phyloP scores from a whole-genome alignment of 2,113 vertebrate genomes.

The Xiphophorus maculatus region DNA sequence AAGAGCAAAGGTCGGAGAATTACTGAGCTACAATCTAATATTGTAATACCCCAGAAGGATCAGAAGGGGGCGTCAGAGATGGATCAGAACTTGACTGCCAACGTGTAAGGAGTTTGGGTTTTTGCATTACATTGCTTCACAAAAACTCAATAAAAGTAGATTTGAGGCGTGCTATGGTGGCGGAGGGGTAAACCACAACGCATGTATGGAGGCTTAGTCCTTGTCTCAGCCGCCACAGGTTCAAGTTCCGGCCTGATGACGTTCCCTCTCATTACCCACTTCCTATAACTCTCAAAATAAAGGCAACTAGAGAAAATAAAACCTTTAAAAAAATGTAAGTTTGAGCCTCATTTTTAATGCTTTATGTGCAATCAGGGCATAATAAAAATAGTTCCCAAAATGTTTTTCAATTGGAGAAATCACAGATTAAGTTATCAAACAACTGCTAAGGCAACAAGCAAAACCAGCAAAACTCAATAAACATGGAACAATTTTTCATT shows the following conservation, averaged over 20 bases:
- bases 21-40: too few species aligned
- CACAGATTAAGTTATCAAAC: neutral
- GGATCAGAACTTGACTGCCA: neutral
- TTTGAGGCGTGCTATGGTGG: neutral
- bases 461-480: neutral
- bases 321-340: too few species aligned
- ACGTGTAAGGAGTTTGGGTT: too few species aligned
- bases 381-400: neutral
- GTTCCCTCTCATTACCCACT: too few species aligned
- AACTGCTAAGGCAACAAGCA: too few species aligned
- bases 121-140: too few species aligned
- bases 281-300: too few species aligned
- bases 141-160: neutral
- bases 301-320: too few species aligned
- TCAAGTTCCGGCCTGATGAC: too few species aligned
- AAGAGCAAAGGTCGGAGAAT: neutral
- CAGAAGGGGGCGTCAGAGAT: slow-evolving; percentile 58
- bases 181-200: too few species aligned
- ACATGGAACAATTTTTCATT: neutral
- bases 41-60: slow-evolving; percentile 11
- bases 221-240: too few species aligned
- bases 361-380: neutral
- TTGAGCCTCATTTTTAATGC: neutral
- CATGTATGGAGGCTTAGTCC: too few species aligned
- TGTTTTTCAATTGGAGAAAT: neutral